phyloP scores from a whole-genome alignment of 1,140 invertebrate genomes.

The Triops longicaudatus region DNA sequence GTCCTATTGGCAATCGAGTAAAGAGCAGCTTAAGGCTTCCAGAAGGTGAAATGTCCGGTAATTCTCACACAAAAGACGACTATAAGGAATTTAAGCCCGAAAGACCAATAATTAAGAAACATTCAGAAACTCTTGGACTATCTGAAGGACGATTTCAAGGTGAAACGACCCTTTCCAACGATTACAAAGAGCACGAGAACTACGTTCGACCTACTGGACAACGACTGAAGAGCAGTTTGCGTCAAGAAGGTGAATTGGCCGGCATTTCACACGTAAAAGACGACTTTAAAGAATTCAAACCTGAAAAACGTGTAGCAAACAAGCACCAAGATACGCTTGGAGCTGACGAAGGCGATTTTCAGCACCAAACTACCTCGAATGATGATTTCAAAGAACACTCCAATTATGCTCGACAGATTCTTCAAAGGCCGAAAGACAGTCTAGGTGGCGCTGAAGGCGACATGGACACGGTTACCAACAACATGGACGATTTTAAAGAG shows the following conservation, averaged over 20 bases:
- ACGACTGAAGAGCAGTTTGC: not conserved
- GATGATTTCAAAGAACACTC: not conserved
- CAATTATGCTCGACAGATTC: not conserved
- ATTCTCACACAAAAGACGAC: not conserved
- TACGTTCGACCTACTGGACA: not conserved
- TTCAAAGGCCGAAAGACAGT: not conserved
- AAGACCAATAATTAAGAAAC: not conserved
- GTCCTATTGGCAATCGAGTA: not conserved
- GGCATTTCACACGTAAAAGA: not conserved
- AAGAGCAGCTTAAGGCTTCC: not conserved
- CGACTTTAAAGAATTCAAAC: not conserved
- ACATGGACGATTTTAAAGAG: not conserved
- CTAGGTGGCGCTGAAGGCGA: not conserved
- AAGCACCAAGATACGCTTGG: not conserved
- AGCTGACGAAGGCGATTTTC: not conserved
- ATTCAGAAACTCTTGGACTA: not conserved
- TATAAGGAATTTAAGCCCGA: not conserved
- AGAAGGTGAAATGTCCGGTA: not conserved
- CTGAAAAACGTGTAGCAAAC: not conserved
- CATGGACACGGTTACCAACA: not conserved
- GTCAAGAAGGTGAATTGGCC: not conserved
- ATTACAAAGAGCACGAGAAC: not conserved
- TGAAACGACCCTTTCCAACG: not conserved
- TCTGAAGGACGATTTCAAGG: not conserved
- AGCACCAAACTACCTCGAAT: not conserved